These are phyloP conservation scores for Onchidella celtica DNA, from an alignment of 2,888 invertebrate species.

Conservation along the genomic window DNA sequence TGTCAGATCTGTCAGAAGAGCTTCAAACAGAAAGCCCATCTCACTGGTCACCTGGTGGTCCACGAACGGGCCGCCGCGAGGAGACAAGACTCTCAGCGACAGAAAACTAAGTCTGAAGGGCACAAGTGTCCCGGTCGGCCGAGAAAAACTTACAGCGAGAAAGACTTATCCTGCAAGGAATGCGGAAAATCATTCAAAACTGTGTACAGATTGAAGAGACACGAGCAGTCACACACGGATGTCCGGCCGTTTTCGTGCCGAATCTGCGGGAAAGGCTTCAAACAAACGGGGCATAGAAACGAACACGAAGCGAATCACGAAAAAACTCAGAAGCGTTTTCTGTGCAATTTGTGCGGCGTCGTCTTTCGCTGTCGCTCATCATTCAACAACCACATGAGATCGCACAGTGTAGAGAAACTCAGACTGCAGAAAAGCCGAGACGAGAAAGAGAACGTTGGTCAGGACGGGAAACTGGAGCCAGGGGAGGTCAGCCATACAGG, in stretches of 20 bases:
- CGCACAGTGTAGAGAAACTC: constrained; percentile 26
- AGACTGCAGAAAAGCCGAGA: not conserved
- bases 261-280: constrained; percentile 53
- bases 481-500: constrained; percentile 29
- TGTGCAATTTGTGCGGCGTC: constrained; percentile 53
- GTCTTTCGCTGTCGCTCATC: constrained; percentile 52
- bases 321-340: constrained; percentile 41
- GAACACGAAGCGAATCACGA: constrained; percentile 53
- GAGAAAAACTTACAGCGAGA: constrained; percentile 42
- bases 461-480: not conserved
- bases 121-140: constrained; percentile 37
- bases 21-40: constrained; percentile 54
- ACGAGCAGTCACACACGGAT: constrained; percentile 51
- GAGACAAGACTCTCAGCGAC: not conserved
- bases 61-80: not conserved
- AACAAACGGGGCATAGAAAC: constrained; percentile 51
- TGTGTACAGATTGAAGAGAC: constrained; percentile 44
- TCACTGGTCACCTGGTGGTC: constrained; percentile 42
- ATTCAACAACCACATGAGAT: constrained; percentile 47
- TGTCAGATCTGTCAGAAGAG: constrained; percentile 50
- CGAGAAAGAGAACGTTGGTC: not conserved
- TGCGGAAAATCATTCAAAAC: constrained; percentile 47
- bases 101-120: not conserved
- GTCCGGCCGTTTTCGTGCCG: constrained; percentile 51
- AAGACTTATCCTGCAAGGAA: constrained; percentile 47